These are phyloP conservation scores for Acipenser transmontanus DNA, from an alignment of 2,797 vertebrate species.

Conservation along the genomic window DNA sequence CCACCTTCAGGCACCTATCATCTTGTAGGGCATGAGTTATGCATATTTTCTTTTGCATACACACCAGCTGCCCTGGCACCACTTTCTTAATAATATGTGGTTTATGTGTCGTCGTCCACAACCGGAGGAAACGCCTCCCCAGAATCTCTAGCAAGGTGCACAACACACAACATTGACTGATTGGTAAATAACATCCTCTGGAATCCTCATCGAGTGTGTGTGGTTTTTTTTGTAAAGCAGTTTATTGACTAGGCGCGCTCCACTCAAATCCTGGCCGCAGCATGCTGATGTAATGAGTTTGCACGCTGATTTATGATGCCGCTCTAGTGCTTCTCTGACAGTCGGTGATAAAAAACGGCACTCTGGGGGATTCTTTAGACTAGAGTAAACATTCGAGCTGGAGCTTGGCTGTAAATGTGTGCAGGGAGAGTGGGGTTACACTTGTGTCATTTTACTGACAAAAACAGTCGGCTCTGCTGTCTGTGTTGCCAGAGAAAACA, in stretches of 20 bases:
- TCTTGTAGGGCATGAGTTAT: too few species aligned
- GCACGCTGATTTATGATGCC: constrained; percentile 7
- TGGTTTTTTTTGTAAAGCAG: constrained; percentile 1
- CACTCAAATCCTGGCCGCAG: neutral
- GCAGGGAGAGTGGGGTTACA: neutral
- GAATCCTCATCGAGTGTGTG: neutral
- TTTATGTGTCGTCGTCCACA: too few species aligned
- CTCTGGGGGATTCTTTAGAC: constrained; percentile 8
- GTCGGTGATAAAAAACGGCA: constrained; percentile 8
- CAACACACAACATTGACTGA: neutral
- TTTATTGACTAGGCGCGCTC: neutral
- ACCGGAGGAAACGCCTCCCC: too few species aligned
- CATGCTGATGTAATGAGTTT: constrained; percentile 1
- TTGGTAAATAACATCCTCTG: neutral
- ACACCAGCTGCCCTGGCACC: too few species aligned
- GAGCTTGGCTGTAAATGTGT: constrained; percentile 3
- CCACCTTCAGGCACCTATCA: too few species aligned
- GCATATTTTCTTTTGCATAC: too few species aligned
- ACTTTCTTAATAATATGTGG: too few species aligned
- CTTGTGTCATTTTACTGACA: neutral
- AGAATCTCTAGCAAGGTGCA: too few species aligned
- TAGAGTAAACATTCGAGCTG: constrained; percentile 3
- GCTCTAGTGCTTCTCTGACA: constrained; percentile 3
- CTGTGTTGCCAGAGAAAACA: neutral
- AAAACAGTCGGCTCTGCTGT: neutral